Conservation (phyloP, 2,797 vertebrate species). For the Acipenser oxyrinchus region DNA sequence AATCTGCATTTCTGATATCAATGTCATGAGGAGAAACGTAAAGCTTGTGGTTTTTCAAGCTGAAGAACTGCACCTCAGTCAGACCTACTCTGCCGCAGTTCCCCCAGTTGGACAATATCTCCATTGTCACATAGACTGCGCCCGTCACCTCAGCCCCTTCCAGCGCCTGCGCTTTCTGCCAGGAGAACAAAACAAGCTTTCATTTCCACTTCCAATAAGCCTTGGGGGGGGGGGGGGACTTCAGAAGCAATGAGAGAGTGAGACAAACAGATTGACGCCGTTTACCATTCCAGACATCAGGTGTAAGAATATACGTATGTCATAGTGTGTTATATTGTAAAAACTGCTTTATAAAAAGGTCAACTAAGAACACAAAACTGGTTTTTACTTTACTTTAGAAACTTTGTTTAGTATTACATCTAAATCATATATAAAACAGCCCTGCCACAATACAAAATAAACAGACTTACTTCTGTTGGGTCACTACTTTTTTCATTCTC, state of each 20-base stretch:
- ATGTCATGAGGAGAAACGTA: constrained; percentile 84
- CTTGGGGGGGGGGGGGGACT: no score
- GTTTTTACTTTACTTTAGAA: no score
- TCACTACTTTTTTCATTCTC: constrained; percentile 29
- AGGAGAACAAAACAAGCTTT: constrained; percentile 17
- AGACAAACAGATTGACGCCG: no score
- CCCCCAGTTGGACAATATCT: constrained; percentile 95
- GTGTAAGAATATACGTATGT: no score
- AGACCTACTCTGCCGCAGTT: constrained; percentile 66
- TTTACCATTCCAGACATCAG: no score
- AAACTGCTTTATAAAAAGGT: no score
- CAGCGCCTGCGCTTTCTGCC: constrained; percentile 37
- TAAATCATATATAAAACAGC: no score
- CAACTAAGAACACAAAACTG: no score
- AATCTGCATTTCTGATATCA: constrained; percentile 71
- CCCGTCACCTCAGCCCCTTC: constrained; percentile 47
- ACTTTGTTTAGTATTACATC: no score
- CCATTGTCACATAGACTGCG: constrained; percentile 82
- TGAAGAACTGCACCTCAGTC: constrained; percentile 87
- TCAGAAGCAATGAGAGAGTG: no score
- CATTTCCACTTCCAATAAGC: background rate
- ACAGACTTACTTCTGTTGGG: constrained; percentile 42
- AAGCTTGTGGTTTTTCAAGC: constrained; percentile 60
- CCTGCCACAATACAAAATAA: background rate
- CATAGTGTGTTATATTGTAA: no score